These are phyloP conservation scores for Sclerodermus sp. DNA, from an alignment of 2,888 invertebrate genomes.

Conservation along the genomic window DNA sequence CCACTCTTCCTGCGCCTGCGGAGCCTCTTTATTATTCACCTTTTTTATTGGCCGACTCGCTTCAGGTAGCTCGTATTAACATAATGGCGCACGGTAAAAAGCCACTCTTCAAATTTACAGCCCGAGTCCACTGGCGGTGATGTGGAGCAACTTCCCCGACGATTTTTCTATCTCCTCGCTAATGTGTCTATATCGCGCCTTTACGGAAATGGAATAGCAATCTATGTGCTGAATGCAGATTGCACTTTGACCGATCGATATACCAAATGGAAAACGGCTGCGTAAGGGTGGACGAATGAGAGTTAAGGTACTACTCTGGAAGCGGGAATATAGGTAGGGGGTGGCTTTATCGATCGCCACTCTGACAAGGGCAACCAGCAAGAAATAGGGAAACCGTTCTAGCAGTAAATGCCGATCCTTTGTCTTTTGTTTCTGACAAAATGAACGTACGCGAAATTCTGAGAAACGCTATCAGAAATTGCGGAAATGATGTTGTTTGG, in stretches of 20 bases:
- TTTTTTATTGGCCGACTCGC: slow-evolving; percentile 33
- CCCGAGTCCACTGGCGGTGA: too few relatives aligned
- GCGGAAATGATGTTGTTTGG: too few relatives aligned
- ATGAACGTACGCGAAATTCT: not conserved
- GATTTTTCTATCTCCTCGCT: too few relatives aligned
- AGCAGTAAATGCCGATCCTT: slow-evolving; percentile 30
- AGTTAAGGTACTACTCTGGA: slow-evolving; percentile 24
- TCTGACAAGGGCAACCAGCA: slow-evolving; percentile 35
- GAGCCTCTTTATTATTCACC: slow-evolving; percentile 42
- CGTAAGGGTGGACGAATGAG: slow-evolving; percentile 18
- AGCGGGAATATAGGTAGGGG: slow-evolving; percentile 11
- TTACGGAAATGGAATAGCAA: not conserved
- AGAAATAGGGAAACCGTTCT: slow-evolving; percentile 37
- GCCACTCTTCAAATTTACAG: not conserved
- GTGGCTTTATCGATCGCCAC: slow-evolving; percentile 33
- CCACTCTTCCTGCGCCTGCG: slow-evolving; percentile 10
- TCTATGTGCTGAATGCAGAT: not conserved
- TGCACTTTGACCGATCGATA: not conserved
- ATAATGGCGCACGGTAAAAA: slow-evolving; percentile 30
- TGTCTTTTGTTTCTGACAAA: slow-evolving; percentile 19
- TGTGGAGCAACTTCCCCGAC: too few relatives aligned
- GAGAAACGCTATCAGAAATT: too few relatives aligned
- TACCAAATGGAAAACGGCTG: slow-evolving; percentile 1
- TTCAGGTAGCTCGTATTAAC: slow-evolving; percentile 24
- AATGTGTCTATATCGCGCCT: too few relatives aligned